Conservation (phyloP, 1,140 invertebrate genomes). For the Bombus pyrosoma region DNA sequence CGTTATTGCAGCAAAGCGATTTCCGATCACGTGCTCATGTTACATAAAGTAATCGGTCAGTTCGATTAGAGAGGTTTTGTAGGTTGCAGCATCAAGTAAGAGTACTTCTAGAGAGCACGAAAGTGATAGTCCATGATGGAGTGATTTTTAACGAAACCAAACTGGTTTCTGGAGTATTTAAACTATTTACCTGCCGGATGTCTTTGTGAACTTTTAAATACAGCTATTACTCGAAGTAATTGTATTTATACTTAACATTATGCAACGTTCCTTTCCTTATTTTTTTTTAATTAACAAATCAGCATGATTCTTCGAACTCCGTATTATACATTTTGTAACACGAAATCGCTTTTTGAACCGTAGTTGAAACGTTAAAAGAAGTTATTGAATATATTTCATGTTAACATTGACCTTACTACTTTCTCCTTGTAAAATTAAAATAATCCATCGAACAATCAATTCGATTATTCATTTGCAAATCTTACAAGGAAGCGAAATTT, state of each 20-base stretch:
- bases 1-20: not conserved
- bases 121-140: not conserved
- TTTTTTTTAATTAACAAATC: not conserved
- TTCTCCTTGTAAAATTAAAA: not conserved
- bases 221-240: slow-evolving; percentile 8
- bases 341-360: not conserved
- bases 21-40: not conserved
- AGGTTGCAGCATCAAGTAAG: not conserved
- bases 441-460: not conserved
- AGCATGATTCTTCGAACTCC: not conserved
- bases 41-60: not conserved
- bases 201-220: not conserved
- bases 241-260: not conserved
- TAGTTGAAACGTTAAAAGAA: too few species aligned
- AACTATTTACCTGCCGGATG: not conserved
- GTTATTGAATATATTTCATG: not conserved
- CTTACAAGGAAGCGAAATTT: not conserved
- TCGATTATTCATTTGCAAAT: not conserved
- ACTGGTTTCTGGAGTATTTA: slow-evolving; percentile 10
- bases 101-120: too few species aligned
- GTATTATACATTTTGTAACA: not conserved
- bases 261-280: not conserved
- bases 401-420: not conserved
- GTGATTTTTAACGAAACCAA: slow-evolving; percentile 6
- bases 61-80: not conserved